Conservation (phyloP, 2,113 vertebrate species). For the Lanius ludovicianus region DNA sequence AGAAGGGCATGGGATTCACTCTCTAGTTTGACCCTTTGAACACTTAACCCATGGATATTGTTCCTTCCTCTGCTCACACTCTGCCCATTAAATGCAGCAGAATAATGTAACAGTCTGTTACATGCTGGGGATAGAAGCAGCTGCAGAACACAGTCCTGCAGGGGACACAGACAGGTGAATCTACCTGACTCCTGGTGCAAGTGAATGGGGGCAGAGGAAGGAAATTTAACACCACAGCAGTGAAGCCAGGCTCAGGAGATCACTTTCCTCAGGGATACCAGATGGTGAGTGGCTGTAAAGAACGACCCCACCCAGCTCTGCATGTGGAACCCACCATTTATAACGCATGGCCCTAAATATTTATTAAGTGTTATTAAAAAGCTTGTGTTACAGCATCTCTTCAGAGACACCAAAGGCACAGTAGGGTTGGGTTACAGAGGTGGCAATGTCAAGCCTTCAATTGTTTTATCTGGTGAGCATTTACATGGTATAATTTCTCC, state of each 20-base stretch:
- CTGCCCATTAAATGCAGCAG: not conserved
- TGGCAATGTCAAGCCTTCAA: not conserved
- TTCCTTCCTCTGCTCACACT: not conserved
- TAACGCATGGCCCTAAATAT: slow-evolving; percentile 65
- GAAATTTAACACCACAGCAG: not conserved
- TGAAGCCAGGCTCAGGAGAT: slow-evolving; percentile 9
- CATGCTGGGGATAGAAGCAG: not conserved
- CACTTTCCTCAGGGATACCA: slow-evolving; percentile 78
- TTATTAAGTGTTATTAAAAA: slow-evolving; percentile 50
- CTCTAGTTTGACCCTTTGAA: not conserved
- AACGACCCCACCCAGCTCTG: slow-evolving; percentile 62
- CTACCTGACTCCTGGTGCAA: slow-evolving; percentile 72
- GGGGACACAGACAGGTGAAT: slow-evolving; percentile 67
- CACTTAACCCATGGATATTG: not conserved
- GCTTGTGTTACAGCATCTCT: slow-evolving; percentile 69
- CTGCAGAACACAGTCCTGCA: slow-evolving; percentile 54
- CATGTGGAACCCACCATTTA: slow-evolving; percentile 71
- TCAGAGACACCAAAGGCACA: slow-evolving; percentile 20
- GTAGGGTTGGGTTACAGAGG: slow-evolving; percentile 63
- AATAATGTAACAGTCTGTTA: not conserved
- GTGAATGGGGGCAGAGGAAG: not conserved
- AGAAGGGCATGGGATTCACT: not conserved
- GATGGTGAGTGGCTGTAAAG: slow-evolving; percentile 81
- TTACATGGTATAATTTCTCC: not conserved
- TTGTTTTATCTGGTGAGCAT: not conserved